A percentile compares a stretch with the other conserved stretches of the same genome.
Evolutionary conservation across 2,113 vertebrate species (phyloP).

Genomic region (Gnathonemus echidnorhynchus): DNA sequence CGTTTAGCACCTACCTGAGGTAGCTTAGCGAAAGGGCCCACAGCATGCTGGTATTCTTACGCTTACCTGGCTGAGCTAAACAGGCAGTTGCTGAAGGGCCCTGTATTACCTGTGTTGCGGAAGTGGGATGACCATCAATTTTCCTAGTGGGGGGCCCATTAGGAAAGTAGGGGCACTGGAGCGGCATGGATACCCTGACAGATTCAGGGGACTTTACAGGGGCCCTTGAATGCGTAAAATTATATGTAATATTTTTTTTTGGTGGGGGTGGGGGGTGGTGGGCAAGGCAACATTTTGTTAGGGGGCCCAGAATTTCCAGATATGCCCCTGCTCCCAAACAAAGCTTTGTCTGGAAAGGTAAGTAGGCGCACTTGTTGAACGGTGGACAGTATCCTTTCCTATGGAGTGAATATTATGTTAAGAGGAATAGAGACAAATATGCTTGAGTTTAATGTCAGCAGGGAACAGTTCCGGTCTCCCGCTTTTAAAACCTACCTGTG

Average conservation of each 20-base stretch:
- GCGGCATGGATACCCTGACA: not conserved
- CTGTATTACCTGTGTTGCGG: not conserved
- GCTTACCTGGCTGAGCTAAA: not conserved
- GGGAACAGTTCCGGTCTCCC: conserved; percentile 33
- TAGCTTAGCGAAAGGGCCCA: not conserved
- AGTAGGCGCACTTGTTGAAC: not conserved
- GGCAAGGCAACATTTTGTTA: not conserved
- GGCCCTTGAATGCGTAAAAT: not conserved
- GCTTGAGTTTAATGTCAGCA: conserved; percentile 36
- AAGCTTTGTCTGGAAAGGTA: not conserved
- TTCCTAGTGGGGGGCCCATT: not conserved
- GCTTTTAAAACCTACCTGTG: conserved; percentile 50
- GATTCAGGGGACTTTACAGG: not conserved
- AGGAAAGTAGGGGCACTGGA: not conserved
- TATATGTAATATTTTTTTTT: not conserved
- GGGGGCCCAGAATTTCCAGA: too few relatives aligned
- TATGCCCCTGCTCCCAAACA: not conserved
- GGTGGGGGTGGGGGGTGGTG: too few relatives aligned
- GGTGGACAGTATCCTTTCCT: not conserved
- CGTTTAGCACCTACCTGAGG: conserved; percentile 11
- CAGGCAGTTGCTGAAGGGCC: not conserved
- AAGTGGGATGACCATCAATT: not conserved
- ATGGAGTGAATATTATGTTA: not conserved
- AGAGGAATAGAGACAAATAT: not conserved
- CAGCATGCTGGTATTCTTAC: not conserved